Conservation (phyloP, 2,113 vertebrate species). For the Burhinus bistriatus region DNA sequence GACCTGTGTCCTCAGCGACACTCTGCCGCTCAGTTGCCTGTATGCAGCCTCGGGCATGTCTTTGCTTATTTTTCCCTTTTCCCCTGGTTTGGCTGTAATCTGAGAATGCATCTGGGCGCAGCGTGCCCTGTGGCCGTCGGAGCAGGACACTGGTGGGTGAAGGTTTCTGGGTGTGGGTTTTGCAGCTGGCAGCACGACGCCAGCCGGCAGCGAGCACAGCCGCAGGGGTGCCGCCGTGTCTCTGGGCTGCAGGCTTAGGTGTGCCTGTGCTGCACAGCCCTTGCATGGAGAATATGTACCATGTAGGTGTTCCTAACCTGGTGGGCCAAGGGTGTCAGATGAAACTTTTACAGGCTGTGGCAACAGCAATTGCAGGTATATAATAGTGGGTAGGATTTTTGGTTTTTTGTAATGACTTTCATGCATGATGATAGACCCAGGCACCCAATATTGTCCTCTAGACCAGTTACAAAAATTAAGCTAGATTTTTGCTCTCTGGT, state of each 20-base stretch:
- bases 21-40: rapidly evolving
- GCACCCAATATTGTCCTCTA: background rate
- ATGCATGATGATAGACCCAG: background rate
- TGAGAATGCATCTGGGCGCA: background rate
- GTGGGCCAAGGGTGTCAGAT: background rate
- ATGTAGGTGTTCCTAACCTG: background rate
- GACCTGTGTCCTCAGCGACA: background rate
- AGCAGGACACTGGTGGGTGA: background rate
- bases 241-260: background rate
- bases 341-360: background rate
- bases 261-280: background rate
- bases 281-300: background rate
- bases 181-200: rapidly evolving
- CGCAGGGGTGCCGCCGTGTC: background rate
- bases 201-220: rapidly evolving
- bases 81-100: background rate
- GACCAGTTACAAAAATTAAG: background rate
- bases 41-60: background rate
- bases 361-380: background rate
- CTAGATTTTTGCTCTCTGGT: background rate
- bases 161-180: background rate
- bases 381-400: background rate
- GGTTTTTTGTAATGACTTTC: background rate
- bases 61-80: background rate
- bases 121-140: rapidly evolving